Percentiles rank a stretch among this genome's conserved stretches.
phyloP scores from a whole-genome alignment of 1,140 invertebrate species.

The Cotesia glomerata region DNA sequence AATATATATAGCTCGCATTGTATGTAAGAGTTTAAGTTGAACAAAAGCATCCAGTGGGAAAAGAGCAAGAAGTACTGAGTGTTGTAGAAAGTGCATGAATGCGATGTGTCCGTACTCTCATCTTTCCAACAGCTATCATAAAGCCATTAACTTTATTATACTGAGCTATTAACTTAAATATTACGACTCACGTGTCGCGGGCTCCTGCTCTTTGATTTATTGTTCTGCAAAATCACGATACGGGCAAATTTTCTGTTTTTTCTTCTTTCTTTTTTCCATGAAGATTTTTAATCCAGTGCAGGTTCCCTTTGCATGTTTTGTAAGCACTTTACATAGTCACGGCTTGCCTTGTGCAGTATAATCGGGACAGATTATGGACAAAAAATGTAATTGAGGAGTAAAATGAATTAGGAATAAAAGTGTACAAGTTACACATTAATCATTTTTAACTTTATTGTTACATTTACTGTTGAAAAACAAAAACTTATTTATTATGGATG shows the following conservation, averaged over 20 bases:
- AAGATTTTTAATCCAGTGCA: not conserved
- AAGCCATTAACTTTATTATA: conserved; percentile 63
- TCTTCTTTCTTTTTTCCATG: not conserved
- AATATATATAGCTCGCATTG: not conserved
- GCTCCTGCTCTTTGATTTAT: conserved; percentile 44
- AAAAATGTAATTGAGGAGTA: no score
- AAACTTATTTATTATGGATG: no score
- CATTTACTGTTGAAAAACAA: no score
- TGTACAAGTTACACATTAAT: no score
- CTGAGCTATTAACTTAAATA: conserved; percentile 61
- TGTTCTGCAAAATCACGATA: conserved; percentile 27
- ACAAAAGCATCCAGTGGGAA: conserved; percentile 1
- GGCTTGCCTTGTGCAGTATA: no score
- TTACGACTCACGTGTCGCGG: conserved; percentile 60
- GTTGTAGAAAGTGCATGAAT: conserved; percentile 31
- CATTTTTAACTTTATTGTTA: no score
- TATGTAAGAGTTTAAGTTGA: not conserved
- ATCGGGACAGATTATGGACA: no score
- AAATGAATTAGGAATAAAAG: no score
- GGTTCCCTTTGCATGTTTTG: no score
- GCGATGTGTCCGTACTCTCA: conserved; percentile 31
- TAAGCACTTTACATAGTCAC: no score
- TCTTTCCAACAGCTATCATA: conserved; percentile 57
- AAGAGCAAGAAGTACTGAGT: conserved; percentile 33
- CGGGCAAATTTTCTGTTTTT: conserved; percentile 24